Evolutionary conservation across 1,140 invertebrate genomes (phyloP), one percentile per base, ranked within the genome.

Genomic region (Zaprionus vittiger): DNA sequence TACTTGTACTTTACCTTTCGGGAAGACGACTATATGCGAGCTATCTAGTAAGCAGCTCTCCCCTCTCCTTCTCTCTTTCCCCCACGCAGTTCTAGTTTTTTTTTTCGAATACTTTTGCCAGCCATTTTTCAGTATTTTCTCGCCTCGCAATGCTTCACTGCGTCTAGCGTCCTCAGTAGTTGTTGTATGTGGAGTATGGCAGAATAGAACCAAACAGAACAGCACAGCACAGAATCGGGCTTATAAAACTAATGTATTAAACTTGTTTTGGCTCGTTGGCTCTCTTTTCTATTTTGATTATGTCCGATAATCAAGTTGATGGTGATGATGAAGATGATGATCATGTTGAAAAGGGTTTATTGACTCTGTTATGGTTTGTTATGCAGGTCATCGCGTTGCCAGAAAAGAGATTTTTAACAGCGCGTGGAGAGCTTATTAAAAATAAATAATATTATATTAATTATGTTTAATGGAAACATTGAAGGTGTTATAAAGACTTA

Each of bases 261-360:
- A 83, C 78, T 71, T 52, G 82, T 81, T 84, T 76, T 81, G 69
- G 38, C 31, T 64, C 38, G 59, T 77, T 77, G 37, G 69, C 20
- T 62, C 41, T 52, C 17, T 52, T 47, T 52, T 52, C 52, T 66
- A 73, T 66, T 85, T 81, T 68, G 81, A 71, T 83, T 84, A 83
- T 73, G 72, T 28, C 59, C 31, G 65, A 61, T 72, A 59, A 55
- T 60, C 20, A 65, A 49, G 56, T 54, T 47, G 57, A 44, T 62
- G 41, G n/a, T 41, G 38, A 15, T 41, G 38, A 20, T 20, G 20
- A 20, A 20, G 20, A 20, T 20, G 20, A 37, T 37, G n/a, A 44
- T 44, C 41, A 9, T 7, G n/a, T 44, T 44, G 15, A 44, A 44
- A 65, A 80, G 66, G 79, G 81, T 84, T 83, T 84, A 73, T 83